A percentile compares a stretch with the other conserved stretches of the same genome.
Evolutionary conservation across 2,888 invertebrate genomes (phyloP).

Genomic region (Dysmachus trigonus): DNA sequence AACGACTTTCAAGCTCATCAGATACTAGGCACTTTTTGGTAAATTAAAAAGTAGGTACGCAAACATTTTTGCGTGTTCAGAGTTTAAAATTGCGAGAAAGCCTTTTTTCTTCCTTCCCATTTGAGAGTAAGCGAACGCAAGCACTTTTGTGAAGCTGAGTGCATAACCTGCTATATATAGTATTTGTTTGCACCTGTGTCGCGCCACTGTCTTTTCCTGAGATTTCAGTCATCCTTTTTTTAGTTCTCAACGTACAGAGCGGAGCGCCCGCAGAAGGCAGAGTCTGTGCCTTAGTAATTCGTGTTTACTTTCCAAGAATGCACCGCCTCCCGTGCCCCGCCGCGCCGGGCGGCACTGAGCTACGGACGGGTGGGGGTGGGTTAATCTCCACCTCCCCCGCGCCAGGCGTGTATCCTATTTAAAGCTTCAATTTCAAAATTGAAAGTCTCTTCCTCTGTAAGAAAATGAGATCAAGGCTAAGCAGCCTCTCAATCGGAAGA

Average conservation of each 20-base stretch:
- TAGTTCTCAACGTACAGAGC: neutral
- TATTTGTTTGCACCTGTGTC: neutral
- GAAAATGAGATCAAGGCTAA: conserved; percentile 47
- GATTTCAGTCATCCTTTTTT: neutral
- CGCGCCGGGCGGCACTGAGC: neutral
- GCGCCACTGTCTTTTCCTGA: neutral
- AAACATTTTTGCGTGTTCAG: neutral
- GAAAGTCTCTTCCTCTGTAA: conserved; percentile 39
- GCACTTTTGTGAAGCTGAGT: neutral
- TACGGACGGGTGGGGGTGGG: neutral
- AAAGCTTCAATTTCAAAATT: conserved; percentile 39
- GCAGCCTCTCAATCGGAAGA: conserved; percentile 43
- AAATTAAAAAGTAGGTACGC: neutral
- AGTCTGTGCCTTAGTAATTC: neutral
- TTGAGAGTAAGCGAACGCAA: neutral
- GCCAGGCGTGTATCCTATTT: neutral
- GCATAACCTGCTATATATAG: neutral
- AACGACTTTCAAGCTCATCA: neutral
- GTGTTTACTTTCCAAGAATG: neutral
- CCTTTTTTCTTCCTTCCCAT: neutral
- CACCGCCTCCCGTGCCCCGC: neutral
- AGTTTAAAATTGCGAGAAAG: neutral
- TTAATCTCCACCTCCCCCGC: neutral
- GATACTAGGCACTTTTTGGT: neutral
- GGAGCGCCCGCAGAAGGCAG: neutral